A percentile compares a stretch with the other conserved stretches of the same genome.
Conservation (phyloP, 2,797 vertebrate genomes). For the Telmatherina bonti region DNA sequence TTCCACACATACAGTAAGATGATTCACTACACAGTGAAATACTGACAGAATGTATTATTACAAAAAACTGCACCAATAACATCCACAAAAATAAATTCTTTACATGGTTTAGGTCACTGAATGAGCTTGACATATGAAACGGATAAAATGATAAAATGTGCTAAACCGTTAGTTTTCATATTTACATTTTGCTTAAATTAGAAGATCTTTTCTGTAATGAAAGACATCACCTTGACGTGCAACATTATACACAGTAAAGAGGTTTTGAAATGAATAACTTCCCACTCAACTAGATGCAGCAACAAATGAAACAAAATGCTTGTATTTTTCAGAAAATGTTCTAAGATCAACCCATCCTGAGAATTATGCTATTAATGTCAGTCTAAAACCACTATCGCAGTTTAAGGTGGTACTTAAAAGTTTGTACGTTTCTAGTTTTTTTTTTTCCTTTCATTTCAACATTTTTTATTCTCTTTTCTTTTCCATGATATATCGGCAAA, state of each 20-base stretch:
- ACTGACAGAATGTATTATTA: not conserved
- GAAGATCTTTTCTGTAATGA: not conserved
- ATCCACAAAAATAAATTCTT: not conserved
- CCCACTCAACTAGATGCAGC: not conserved
- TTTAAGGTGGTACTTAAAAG: not conserved
- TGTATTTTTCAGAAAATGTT: constrained; percentile 28
- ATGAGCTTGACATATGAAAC: not conserved
- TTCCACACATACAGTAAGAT: not conserved
- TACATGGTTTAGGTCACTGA: not conserved
- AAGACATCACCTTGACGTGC: constrained; percentile 7
- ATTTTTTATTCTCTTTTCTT: no score
- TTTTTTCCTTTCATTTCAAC: no score
- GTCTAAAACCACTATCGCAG: constrained; percentile 8
- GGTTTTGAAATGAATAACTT: constrained; percentile 9
- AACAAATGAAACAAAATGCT: constrained; percentile 26
- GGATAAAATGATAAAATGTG: constrained; percentile 3
- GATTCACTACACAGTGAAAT: not conserved
- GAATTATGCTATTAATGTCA: constrained; percentile 33
- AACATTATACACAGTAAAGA: constrained; percentile 1
- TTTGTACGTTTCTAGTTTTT: not conserved
- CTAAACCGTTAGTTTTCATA: not conserved
- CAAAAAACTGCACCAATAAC: constrained; percentile 5
- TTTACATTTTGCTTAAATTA: constrained; percentile 11
- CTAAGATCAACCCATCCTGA: not conserved
- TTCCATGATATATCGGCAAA: no score